These are phyloP conservation scores for Zonotrichia leucophrys DNA, from an alignment of 2,113 vertebrate genomes.

Conservation along the genomic window DNA sequence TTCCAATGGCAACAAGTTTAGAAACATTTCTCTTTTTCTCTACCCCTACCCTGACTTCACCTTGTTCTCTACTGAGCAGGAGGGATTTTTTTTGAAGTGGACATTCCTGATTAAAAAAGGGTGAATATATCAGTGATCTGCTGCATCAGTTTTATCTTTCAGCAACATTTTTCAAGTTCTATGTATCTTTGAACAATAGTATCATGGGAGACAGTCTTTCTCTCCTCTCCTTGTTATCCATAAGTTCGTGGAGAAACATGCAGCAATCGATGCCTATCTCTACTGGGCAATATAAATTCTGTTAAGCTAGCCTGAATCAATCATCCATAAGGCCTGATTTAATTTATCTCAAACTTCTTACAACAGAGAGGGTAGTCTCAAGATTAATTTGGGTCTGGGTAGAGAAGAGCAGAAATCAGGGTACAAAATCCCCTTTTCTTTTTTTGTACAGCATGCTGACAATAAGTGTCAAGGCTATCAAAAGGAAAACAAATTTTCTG, in stretches of 20 bases:
- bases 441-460: background rate
- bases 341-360: background rate
- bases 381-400: background rate
- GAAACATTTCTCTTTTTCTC: background rate
- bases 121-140: background rate
- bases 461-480: background rate
- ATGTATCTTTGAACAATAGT: background rate
- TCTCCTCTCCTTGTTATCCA: background rate
- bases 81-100: background rate
- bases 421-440: background rate
- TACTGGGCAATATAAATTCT: background rate
- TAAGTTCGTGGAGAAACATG: background rate
- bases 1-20: background rate
- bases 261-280: background rate
- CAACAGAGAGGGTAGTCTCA: background rate
- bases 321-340: background rate
- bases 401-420: background rate
- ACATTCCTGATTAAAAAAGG: background rate
- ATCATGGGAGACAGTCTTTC: background rate
- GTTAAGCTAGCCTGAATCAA: background rate
- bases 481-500: background rate
- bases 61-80: background rate
- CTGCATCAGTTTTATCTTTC: background rate
- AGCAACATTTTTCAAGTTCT: background rate
- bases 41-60: background rate